phyloP scores from a whole-genome alignment of 2,888 invertebrate species.

The Bombylius discolor region DNA sequence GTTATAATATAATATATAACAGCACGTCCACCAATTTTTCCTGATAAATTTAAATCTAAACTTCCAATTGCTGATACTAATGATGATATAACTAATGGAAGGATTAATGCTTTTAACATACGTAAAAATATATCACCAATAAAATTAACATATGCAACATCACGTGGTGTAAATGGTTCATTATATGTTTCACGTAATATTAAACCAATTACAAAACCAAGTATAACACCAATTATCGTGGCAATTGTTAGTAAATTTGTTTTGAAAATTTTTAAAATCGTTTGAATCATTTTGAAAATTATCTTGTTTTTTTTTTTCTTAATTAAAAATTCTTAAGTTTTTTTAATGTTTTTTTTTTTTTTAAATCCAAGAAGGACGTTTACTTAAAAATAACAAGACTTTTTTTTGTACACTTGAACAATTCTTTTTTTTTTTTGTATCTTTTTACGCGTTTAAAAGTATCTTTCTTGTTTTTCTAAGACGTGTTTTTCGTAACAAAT shows the following conservation, averaged over 20 bases:
- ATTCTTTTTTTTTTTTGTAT: no score
- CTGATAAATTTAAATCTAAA: slow-evolving; percentile 52
- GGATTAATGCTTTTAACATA: slow-evolving; percentile 59
- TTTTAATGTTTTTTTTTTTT: no score
- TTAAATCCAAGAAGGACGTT: no score
- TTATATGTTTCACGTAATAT: slow-evolving; percentile 23
- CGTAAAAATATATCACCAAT: slow-evolving; percentile 58
- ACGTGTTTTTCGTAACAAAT: no score
- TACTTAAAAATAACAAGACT: no score
- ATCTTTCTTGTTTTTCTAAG: no score
- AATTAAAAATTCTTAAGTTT: no score
- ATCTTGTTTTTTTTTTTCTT: no score
- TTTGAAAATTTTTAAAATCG: slow-evolving; percentile 21
- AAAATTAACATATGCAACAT: slow-evolving; percentile 56
- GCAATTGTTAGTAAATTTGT: slow-evolving; percentile 43
- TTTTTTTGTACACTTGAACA: no score
- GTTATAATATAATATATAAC: slow-evolving; percentile 55
- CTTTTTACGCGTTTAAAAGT: no score
- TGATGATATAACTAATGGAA: slow-evolving; percentile 57
- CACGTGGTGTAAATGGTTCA: slow-evolving; percentile 40
- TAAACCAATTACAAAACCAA: slow-evolving; percentile 42
- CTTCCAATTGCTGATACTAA: slow-evolving; percentile 56
- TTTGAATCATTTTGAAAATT: not conserved
- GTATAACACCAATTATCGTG: slow-evolving; percentile 44
- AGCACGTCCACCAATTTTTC: slow-evolving; percentile 51